These are phyloP conservation scores for Chrysochloris asiatica DNA, from an alignment of 2,113 vertebrate species.

Conservation along the genomic window DNA sequence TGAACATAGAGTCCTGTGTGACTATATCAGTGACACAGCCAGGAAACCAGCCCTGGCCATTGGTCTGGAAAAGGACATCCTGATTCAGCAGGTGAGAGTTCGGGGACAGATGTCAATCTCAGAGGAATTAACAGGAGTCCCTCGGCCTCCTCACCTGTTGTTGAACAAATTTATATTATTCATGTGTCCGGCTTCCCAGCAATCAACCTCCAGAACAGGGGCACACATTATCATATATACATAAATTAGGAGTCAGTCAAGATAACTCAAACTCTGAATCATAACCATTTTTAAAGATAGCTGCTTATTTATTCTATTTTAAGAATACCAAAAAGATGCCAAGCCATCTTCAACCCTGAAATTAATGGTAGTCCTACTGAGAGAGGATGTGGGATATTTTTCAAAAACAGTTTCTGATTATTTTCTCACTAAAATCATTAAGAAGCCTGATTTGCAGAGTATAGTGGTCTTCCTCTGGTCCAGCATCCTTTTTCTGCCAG, in stretches of 20 bases:
- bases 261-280: slow-evolving; percentile 49
- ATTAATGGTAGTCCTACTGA: slow-evolving; percentile 63
- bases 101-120: accelerated
- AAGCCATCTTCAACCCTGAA: slow-evolving; percentile 50
- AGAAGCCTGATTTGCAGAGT: neutral
- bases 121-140: neutral
- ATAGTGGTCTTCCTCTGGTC: neutral
- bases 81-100: neutral
- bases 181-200: neutral
- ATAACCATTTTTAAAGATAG: slow-evolving; percentile 39
- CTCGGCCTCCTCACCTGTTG: neutral
- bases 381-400: neutral
- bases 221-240: slow-evolving; percentile 27
- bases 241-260: slow-evolving; percentile 58
- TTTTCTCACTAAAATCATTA: slow-evolving; percentile 58
- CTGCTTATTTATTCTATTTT: slow-evolving; percentile 71
- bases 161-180: slow-evolving; percentile 4
- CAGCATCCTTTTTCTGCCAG: neutral
- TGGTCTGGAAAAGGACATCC: neutral
- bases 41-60: neutral
- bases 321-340: slow-evolving; percentile 60
- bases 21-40: neutral
- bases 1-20: neutral
- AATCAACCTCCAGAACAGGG: slow-evolving; percentile 16
- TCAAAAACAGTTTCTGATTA: slow-evolving; percentile 50